Conservation (phyloP, 2,888 invertebrate species). For the Penaeus monodon region DNA sequence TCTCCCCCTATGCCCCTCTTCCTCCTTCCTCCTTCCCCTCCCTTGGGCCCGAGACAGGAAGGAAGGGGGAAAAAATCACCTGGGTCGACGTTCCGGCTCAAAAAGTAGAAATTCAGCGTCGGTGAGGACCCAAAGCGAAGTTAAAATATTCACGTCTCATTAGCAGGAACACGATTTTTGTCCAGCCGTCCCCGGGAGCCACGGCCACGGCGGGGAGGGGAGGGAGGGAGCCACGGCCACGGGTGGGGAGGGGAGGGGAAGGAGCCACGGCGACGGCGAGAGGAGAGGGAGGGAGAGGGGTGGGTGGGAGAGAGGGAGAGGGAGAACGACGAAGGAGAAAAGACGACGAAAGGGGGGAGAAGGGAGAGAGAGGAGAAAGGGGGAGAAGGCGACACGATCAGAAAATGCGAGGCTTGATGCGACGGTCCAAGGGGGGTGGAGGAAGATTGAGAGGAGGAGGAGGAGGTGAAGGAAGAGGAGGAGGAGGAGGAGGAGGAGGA, state of each 20-base stretch:
- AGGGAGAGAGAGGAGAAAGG: no score
- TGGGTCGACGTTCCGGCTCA: slow-evolving; percentile 40
- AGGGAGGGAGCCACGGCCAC: background rate
- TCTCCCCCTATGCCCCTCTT: background rate
- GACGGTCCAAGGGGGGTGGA: no score
- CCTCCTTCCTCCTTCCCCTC: background rate
- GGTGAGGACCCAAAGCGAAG: slow-evolving; percentile 56
- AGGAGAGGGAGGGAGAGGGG: background rate
- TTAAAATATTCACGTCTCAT: slow-evolving; percentile 61
- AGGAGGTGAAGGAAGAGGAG: no score
- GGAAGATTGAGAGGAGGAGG: no score
- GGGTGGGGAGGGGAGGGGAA: background rate
- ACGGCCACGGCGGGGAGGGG: background rate
- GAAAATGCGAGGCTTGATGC: no score
- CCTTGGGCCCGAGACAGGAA: background rate
- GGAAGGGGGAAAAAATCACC: background rate
- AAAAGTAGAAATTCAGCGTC: slow-evolving; percentile 37
- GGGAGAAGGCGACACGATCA: no score
- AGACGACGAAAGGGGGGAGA: no score
- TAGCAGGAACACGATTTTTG: slow-evolving; percentile 51
- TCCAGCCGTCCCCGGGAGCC: slow-evolving; percentile 24
- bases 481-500: no score
- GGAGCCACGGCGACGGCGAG: background rate
- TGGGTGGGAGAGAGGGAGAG: background rate
- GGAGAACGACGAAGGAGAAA: no score